Percentiles rank a stretch among this genome's conserved stretches.
These are phyloP conservation scores for Hemistola chrysoprasaria DNA, from an alignment of 2,888 invertebrate genomes.

Conservation along the genomic window DNA sequence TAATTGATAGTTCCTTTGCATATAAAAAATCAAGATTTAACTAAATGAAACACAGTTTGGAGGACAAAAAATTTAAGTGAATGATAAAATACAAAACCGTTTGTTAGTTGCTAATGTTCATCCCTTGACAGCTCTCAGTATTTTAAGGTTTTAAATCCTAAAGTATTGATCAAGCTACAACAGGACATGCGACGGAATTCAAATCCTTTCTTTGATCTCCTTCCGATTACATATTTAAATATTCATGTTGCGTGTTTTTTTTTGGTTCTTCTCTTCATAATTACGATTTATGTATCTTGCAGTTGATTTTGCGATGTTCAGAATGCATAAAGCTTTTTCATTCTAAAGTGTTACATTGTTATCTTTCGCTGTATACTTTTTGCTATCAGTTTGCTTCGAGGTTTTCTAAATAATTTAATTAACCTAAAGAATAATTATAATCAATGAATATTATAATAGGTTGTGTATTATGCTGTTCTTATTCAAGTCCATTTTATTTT, in stretches of 20 bases:
- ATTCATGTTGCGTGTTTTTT: conserved; percentile 26
- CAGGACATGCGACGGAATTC: conserved; percentile 44
- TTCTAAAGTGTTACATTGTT: conserved; percentile 23
- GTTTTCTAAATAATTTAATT: no score
- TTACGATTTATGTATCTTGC: conserved; percentile 50
- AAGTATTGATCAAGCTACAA: conserved; percentile 55
- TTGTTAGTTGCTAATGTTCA: conserved; percentile 23
- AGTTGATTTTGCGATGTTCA: conserved; percentile 20
- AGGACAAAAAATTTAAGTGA: no score
- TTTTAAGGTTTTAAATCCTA: conserved; percentile 30
- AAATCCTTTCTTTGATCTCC: conserved; percentile 41
- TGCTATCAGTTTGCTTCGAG: no score
- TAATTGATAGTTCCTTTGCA: no score
- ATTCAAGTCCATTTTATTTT: no score
- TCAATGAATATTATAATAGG: no score
- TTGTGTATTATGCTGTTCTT: no score
- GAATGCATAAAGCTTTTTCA: conserved; percentile 21
- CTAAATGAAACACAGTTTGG: no score
- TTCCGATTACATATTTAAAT: conserved; percentile 40
- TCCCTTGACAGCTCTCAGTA: conserved; percentile 21
- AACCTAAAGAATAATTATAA: no score
- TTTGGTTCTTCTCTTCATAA: conserved; percentile 38
- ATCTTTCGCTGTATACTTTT: no score
- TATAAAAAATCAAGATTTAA: no score
- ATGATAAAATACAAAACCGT: conserved; percentile 13